Conservation (phyloP, 2,888 invertebrate genomes). For the Patella ulyssiponensis region DNA sequence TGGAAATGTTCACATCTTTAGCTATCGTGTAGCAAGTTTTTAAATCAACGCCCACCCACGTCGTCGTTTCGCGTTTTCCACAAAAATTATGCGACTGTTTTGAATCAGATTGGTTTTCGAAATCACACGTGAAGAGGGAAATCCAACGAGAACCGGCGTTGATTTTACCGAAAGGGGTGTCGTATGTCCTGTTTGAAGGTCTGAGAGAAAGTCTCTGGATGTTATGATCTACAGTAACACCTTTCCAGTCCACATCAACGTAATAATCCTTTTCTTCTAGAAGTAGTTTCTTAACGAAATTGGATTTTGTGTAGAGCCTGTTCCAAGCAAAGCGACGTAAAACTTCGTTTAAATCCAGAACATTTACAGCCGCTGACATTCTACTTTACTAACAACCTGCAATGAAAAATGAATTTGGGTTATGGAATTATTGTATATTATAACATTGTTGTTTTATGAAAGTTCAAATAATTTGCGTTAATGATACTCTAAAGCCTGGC, state of each 20-base stretch:
- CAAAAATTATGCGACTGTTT: slow-evolving; percentile 42
- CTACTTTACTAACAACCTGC: neutral
- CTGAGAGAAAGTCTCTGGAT: slow-evolving; percentile 34
- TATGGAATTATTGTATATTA: too few relatives aligned
- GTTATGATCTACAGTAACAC: slow-evolving; percentile 35
- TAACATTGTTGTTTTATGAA: too few relatives aligned
- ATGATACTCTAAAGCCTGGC: too few relatives aligned
- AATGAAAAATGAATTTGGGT: too few relatives aligned
- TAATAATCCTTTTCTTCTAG: slow-evolving; percentile 37
- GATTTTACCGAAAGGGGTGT: slow-evolving; percentile 40
- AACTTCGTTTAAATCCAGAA: slow-evolving; percentile 37
- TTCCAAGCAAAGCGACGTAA: slow-evolving; percentile 37
- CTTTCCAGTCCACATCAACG: slow-evolving; percentile 38
- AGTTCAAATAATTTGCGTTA: too few relatives aligned
- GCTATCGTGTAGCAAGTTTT: slow-evolving; percentile 38
- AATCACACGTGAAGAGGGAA: slow-evolving; percentile 40
- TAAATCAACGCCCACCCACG: slow-evolving; percentile 43
- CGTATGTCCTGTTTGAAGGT: slow-evolving; percentile 28
- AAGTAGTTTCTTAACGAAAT: slow-evolving; percentile 32
- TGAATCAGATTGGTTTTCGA: slow-evolving; percentile 38
- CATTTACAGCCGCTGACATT: slow-evolving; percentile 17
- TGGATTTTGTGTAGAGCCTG: slow-evolving; percentile 29
- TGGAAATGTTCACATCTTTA: slow-evolving; percentile 33
- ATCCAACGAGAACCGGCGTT: slow-evolving; percentile 37
- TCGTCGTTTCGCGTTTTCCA: slow-evolving; percentile 40